phyloP scores from a whole-genome alignment of 1,140 invertebrate genomes.

The Pachyrhynchus sulphureomaculatus region DNA sequence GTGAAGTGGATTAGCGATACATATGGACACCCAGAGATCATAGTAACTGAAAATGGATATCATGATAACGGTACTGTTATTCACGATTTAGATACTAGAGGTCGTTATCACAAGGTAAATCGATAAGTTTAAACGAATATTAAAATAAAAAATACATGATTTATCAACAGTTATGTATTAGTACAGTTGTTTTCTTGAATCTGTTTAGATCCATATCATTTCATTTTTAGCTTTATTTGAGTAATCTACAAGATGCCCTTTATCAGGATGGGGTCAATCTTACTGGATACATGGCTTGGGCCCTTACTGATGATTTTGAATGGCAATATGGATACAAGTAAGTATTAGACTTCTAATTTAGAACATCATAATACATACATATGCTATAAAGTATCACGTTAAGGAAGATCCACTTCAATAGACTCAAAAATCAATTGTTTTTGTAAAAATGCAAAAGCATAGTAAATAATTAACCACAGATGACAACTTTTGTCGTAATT shows the following conservation, averaged over 20 bases:
- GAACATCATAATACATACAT: not conserved
- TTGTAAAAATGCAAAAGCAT: no score
- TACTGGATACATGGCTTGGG: constrained; percentile 27
- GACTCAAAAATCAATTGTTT: no score
- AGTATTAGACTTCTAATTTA: no score
- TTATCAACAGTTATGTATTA: no score
- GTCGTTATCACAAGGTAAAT: constrained; percentile 23
- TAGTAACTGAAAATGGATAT: constrained; percentile 71
- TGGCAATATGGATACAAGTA: constrained; percentile 57
- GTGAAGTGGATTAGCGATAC: constrained; percentile 62
- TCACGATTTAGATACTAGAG: constrained; percentile 28
- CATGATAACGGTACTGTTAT: constrained; percentile 45
- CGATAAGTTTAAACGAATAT: not conserved
- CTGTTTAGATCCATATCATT: no score
- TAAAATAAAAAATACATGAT: no score
- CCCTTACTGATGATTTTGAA: constrained; percentile 61
- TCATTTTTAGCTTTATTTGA: constrained; percentile 53
- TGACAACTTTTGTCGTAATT: no score
- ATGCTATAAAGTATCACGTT: not conserved
- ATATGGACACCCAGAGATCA: constrained; percentile 62
- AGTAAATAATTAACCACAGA: no score
- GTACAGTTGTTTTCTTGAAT: no score
- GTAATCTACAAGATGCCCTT: constrained; percentile 52
- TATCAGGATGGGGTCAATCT: constrained; percentile 22
- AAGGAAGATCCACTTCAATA: no score